Base-by-base conservation (phyloP, 2,797 vertebrate species). In the Gobionotothen gibberifrons region DNA sequence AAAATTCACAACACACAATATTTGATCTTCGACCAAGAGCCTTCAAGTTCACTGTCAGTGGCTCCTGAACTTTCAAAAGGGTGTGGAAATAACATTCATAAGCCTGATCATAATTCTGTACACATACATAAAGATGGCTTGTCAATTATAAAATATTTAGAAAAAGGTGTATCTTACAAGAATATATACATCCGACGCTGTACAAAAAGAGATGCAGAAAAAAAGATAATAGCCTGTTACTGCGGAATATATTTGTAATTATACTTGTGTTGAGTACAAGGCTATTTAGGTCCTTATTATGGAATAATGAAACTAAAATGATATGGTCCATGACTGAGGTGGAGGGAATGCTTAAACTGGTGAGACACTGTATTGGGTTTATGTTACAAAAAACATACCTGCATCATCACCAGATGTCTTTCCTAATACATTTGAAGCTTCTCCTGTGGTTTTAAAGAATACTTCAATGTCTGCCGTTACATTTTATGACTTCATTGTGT, bases 121-220 rank as follows among this genome's bases (percentile, higher is more conserved):
- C 87, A 90, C 9, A 75, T 10, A 72, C 39, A 76, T 78, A 71
- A 53, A 83, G 53, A 86, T 83, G 70, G 79, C 73, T 81, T 89
- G 48, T 77, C 64, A 62, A 68, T 80, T 82, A 87, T 60, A 86
- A 89, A 92, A 84, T 83, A 82, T 85, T 68, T 91, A 87, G 82
- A 90, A 90, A 93, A 93, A 85, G 90, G 84, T 89, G 89, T 88
- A 85, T 87, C 59, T 75, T 80, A 72, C 52, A 71, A 69, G 51
- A 82, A 63, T 86, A 83, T 88, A 36, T 83, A 89, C 89, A 90
- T 58, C 59, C 17, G 66, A 74, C 54, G 36, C 82, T 86, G 80
- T 89, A 90, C 87, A 90, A 74, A 36, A 81, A 79, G 0, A 68
- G 42, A 69, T 36, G 39, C 51, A 67, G 56, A 66, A 52, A 61